A percentile compares a stretch with the other conserved stretches of the same genome.
Conservation (phyloP, 2,113 vertebrate species). For the Rhineura floridana region DNA sequence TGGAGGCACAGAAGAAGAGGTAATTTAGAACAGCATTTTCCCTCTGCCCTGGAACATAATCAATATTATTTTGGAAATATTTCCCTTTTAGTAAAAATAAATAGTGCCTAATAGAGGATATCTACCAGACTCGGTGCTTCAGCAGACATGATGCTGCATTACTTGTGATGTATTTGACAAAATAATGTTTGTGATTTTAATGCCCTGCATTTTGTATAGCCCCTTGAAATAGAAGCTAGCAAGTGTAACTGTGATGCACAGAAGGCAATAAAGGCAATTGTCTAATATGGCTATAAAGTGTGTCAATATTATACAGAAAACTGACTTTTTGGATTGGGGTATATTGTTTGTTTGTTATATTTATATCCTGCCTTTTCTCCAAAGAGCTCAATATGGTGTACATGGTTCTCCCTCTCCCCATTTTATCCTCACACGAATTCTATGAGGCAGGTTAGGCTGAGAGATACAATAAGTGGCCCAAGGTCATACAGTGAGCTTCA, state of each 20-base stretch:
- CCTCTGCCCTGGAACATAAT: neutral
- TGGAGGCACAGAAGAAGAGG: neutral
- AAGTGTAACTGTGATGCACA: neutral
- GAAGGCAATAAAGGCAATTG: neutral
- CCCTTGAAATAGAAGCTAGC: neutral
- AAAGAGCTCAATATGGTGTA: no score
- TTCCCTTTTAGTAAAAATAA: constrained; percentile 32
- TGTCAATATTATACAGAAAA: neutral
- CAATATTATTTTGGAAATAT: constrained; percentile 16
- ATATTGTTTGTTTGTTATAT: no score
- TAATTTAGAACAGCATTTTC: constrained; percentile 22
- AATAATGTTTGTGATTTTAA: neutral
- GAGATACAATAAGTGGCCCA: no score
- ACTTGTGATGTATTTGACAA: neutral
- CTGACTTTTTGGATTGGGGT: neutral
- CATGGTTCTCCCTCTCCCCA: no score
- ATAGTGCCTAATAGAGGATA: neutral
- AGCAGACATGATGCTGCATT: neutral
- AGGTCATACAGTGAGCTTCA: no score
- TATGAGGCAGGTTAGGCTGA: no score
- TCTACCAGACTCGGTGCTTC: neutral
- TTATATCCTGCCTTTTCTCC: no score
- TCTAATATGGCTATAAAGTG: neutral
- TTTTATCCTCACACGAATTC: no score
- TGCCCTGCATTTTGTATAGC: neutral